Base-by-base conservation (phyloP, 35 echinoderm and acorn worm species). In the Patiria miniata region DNA sequence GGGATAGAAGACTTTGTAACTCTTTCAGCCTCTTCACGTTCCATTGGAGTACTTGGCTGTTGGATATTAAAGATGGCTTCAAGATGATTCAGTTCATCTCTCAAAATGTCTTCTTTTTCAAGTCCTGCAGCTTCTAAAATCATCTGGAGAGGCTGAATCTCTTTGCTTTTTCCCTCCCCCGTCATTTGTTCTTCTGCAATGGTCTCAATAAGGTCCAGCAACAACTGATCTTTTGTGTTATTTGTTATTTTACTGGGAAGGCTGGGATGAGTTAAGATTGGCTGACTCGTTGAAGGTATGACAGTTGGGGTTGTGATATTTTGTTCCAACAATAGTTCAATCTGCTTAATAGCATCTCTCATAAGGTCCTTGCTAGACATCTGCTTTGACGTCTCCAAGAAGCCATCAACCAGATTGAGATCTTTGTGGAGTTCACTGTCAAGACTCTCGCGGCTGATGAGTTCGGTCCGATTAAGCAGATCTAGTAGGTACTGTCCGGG, bases 171-270 rank as follows among this genome's bases (percentile, higher is more conserved):
- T 26, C 29, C 8, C 2, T 73, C 26, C 29, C 26, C 14, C 10
- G 14, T 34, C 34, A 26, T 73, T 26, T 32, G 65, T 34, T 36
- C 15, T 23, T 73, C 34, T 10, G 10, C 21, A 7, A 73, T 26
- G 34, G 65, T 73, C 65, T 73, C 65, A 18, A 73, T 73, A 26
- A 36, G 34, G 9, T 73, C 65, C 65, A 73, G 65, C 19, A 73
- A 73, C 2, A 32, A 23, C 34, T 73, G 65, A 18, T 73, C 65
- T 30, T 73, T 73, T 73, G 65, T 73, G 19, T 68, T n/a, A 68
- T n/a, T 32, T 19, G 60, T 68, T 68, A 32, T 8, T 32, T 73
- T 34, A 34, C 65, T 30, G 19, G 65, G 26, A 9, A 68, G n/a
- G n/a, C n/a, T n/a, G n/a, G n/a, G n/a, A n/a, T n/a, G n/a, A n/a